These are phyloP conservation scores for Myzus persicae DNA, from an alignment of 1,140 invertebrate genomes.

Conservation along the genomic window DNA sequence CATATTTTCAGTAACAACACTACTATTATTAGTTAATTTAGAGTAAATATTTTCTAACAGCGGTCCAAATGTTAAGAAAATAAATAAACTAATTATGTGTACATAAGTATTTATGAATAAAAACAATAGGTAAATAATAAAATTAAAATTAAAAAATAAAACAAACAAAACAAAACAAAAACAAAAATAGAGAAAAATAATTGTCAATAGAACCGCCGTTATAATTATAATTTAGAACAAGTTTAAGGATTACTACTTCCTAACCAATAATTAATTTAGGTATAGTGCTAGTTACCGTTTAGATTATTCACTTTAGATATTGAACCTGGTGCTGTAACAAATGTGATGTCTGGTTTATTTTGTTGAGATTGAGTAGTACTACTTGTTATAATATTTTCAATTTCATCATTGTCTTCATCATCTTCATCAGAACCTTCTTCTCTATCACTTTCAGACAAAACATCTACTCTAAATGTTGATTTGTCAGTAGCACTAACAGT, in stretches of 20 bases:
- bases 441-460: conserved; percentile 40
- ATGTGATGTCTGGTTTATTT: conserved; percentile 38
- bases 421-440: conserved; percentile 41
- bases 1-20: not conserved
- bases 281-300: conserved; percentile 39
- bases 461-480: conserved; percentile 28
- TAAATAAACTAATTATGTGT: not conserved
- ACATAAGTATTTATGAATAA: not conserved
- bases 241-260: not conserved
- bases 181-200: conserved; percentile 5
- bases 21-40: conserved; percentile 20
- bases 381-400: not conserved
- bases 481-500: not conserved
- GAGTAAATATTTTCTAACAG: conserved; percentile 26
- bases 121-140: conserved; percentile 26
- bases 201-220: not conserved
- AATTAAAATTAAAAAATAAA: not conserved
- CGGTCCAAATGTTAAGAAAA: conserved; percentile 1
- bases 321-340: not conserved
- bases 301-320: conserved; percentile 52
- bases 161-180: conserved; percentile 19
- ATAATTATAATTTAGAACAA: conserved; percentile 28
- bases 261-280: not conserved
- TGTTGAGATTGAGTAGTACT: conserved; percentile 30
- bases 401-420: conserved; percentile 12